phyloP scores from a whole-genome alignment of 1,140 invertebrate species.

The Lordiphosa collinella region DNA sequence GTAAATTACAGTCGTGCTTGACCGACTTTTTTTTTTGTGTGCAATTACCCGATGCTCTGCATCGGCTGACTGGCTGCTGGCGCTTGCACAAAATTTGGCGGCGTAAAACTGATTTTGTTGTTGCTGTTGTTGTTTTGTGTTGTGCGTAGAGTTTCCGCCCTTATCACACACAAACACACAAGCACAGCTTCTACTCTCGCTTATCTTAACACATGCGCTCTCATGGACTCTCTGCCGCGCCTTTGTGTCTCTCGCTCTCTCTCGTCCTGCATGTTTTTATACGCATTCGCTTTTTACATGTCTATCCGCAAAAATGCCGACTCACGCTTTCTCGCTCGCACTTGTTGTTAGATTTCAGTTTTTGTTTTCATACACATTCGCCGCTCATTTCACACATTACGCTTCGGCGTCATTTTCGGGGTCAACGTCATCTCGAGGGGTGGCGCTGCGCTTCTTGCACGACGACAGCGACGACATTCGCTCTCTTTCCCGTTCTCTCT shows the following conservation, averaged over 20 bases:
- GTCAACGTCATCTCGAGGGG: slow-evolving; percentile 76
- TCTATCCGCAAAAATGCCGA: slow-evolving; percentile 58
- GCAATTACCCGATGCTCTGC: not conserved
- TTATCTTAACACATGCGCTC: slow-evolving; percentile 49
- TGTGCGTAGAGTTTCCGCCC: slow-evolving; percentile 11
- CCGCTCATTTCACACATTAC: slow-evolving; percentile 66
- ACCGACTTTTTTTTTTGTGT: not conserved
- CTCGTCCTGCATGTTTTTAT: slow-evolving; percentile 68
- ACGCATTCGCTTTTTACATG: slow-evolving; percentile 65
- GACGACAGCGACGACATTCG: slow-evolving; percentile 23
- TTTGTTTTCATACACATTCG: slow-evolving; percentile 73
- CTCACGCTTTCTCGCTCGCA: slow-evolving; percentile 43
- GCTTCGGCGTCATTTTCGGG: slow-evolving; percentile 73
- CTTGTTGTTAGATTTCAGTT: slow-evolving; percentile 66
- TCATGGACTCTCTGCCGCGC: slow-evolving; percentile 16
- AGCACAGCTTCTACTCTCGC: not conserved
- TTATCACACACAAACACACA: slow-evolving; percentile 10
- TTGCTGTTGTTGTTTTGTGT: slow-evolving; percentile 9
- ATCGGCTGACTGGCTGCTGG: slow-evolving; percentile 4
- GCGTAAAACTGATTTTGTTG: slow-evolving; percentile 6
- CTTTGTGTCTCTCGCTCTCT: slow-evolving; percentile 20
- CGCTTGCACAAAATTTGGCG: slow-evolving; percentile 21
- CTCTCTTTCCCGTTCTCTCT: slow-evolving; percentile 8
- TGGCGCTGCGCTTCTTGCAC: slow-evolving; percentile 55
- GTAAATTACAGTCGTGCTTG: too few species aligned